A percentile compares a stretch with the other conserved stretches of the same genome.
phyloP scores from a whole-genome alignment of 2,113 vertebrate genomes.

The Platysteira castanea region DNA sequence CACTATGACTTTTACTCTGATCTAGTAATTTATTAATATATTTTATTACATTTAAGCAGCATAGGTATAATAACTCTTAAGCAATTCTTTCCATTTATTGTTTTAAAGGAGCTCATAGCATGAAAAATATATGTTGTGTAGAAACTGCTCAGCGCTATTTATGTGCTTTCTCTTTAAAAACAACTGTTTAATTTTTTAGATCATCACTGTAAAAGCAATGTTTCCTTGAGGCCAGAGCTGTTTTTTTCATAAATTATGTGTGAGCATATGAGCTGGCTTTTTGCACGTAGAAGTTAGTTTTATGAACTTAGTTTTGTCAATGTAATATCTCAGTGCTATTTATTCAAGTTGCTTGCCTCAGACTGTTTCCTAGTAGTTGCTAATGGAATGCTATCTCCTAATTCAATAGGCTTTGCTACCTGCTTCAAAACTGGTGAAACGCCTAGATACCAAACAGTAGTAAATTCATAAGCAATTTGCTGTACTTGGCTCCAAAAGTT shows the following conservation, averaged over 20 bases:
- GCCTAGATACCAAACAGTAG: not conserved
- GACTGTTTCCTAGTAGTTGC: not conserved
- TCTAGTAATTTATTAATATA: not conserved
- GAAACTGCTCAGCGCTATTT: not conserved
- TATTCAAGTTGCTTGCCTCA: not conserved
- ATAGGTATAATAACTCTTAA: not conserved
- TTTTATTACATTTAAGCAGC: not conserved
- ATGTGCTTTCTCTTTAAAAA: not conserved
- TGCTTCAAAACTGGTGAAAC: not conserved
- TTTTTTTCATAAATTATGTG: not conserved
- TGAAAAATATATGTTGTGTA: not conserved
- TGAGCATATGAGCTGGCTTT: not conserved
- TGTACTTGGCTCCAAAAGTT: not conserved
- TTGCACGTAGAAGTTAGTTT: not conserved
- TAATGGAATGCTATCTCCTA: not conserved
- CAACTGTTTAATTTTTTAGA: slow-evolving; percentile 8
- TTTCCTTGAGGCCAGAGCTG: not conserved
- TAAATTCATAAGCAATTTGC: not conserved
- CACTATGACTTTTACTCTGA: not conserved
- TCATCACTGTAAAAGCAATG: not conserved
- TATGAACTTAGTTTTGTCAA: not conserved
- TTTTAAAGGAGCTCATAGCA: not conserved
- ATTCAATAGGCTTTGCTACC: not conserved
- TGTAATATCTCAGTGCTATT: not conserved
- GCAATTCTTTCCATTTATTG: not conserved